phyloP scores from a whole-genome alignment of 2,797 vertebrate genomes.

The Muscicapa comitata region DNA sequence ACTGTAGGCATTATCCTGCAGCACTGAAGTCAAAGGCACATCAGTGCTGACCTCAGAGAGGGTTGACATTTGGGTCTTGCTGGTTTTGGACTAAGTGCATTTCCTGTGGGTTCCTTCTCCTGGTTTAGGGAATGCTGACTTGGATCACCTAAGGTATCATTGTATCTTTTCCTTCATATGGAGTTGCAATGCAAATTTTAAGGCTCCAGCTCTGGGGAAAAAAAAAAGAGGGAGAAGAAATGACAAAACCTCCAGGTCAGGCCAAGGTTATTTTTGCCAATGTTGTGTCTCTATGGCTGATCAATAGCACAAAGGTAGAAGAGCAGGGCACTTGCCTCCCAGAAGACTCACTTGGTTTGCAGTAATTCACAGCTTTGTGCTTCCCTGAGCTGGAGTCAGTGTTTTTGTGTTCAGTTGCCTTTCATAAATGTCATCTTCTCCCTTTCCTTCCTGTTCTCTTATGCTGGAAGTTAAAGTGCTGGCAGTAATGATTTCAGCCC shows the following conservation, averaged over 20 bases:
- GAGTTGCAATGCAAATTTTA: neutral
- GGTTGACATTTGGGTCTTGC: neutral
- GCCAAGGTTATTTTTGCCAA: fast-evolving
- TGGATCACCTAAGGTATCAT: neutral
- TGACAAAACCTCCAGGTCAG: neutral
- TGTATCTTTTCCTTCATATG: neutral
- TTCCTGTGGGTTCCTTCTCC: neutral
- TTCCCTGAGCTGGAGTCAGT: neutral
- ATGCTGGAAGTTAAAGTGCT: neutral
- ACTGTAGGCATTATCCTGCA: neutral
- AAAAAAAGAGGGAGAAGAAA: neutral
- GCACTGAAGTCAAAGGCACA: neutral
- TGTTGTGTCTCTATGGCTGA: neutral
- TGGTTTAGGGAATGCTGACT: neutral
- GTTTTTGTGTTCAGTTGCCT: neutral
- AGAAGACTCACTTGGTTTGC: neutral
- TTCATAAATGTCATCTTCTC: neutral
- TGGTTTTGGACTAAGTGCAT: neutral
- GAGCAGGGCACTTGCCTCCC: neutral
- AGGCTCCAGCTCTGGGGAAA: neutral
- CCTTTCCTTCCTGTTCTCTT: neutral
- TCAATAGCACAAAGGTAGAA: neutral
- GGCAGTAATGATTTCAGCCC: neutral
- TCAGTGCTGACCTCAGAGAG: neutral
- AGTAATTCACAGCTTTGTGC: neutral